Evolutionary conservation across 53 echinoderm and acorn worm genomes (phyloP), one percentile per base, ranked within the genome.

Genomic region (Antedon mediterranea): DNA sequence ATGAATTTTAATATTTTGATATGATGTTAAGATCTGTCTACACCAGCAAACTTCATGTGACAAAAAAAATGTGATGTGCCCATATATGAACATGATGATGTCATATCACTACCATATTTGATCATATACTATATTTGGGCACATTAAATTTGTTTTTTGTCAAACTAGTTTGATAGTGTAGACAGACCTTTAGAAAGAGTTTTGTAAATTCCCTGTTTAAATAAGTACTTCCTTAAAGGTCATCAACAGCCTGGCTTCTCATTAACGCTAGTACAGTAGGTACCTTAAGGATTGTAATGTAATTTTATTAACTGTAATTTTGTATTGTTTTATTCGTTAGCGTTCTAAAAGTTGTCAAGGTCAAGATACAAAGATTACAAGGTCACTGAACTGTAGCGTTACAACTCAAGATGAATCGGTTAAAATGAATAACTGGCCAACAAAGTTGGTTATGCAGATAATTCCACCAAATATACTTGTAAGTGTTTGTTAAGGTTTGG

Each of bases 361-460:
- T n/a, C 82, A 83, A 28, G 87, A 89, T 0, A 77, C 85, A 31
- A 89, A 87, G 80, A 87, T 91, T 41, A 89, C 84, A 0, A 85
- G 87, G 9, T 85, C 89, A 0, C 78, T 89, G 32, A 91, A 86
- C 71, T 94, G 95, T 74, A 89, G 87, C 75, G 89, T 94, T 71
- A 83, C 87, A 0, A 85, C 87, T 34, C 71, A 32, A 2, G 91
- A 89, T 30, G 85, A 86, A 30, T 83, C 84, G 71, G 74, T 94
- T 37, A 89, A 91, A 32, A 87, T 85, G 23, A 89, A 91, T 72
- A 89, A 81, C 41, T 94, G 95, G 95, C 95, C 95, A 0, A 78
- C 76, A 32, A 92, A 94, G 41, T 81, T 94, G 26, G 87, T 91
- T 81, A 94, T 94, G 95, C 95, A 94, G 71, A 74, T 94, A 57